A percentile compares a stretch with the other conserved stretches of the same genome.
Conservation (phyloP, 2,113 vertebrate species). For the Melanocharis versteri region DNA sequence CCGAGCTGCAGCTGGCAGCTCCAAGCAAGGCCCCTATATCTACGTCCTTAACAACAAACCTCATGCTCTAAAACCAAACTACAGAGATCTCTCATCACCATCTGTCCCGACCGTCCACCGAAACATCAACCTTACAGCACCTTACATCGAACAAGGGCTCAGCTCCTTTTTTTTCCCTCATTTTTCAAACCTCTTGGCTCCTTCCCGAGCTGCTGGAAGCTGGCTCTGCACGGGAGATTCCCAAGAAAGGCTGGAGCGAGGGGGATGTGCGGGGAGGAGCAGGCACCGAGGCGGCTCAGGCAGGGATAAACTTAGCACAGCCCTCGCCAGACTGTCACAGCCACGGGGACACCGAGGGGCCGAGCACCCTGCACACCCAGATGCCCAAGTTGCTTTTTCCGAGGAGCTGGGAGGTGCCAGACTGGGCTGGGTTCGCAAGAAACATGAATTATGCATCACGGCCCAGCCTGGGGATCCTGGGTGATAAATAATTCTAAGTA, state of each 20-base stretch:
- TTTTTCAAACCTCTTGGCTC: neutral
- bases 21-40: too few species aligned
- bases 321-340: neutral
- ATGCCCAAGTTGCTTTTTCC: neutral
- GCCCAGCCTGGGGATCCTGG: conserved; percentile 44
- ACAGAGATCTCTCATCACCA: too few species aligned
- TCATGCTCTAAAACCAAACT: too few species aligned
- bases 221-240: neutral
- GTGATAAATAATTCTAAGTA: conserved; percentile 65
- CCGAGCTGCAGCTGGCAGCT: too few species aligned
- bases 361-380: neutral
- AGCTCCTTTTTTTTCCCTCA: fast-evolving
- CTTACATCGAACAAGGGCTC: neutral
- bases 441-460: conserved; percentile 68
- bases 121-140: too few species aligned
- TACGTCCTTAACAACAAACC: too few species aligned
- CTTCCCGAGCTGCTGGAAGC: neutral
- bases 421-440: neutral
- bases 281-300: neutral
- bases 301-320: conserved; percentile 14
- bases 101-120: too few species aligned
- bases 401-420: neutral
- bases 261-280: neutral
- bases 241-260: neutral
- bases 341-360: neutral